Base-by-base conservation (phyloP, 2,888 invertebrate species). In the Andrena marginata region DNA sequence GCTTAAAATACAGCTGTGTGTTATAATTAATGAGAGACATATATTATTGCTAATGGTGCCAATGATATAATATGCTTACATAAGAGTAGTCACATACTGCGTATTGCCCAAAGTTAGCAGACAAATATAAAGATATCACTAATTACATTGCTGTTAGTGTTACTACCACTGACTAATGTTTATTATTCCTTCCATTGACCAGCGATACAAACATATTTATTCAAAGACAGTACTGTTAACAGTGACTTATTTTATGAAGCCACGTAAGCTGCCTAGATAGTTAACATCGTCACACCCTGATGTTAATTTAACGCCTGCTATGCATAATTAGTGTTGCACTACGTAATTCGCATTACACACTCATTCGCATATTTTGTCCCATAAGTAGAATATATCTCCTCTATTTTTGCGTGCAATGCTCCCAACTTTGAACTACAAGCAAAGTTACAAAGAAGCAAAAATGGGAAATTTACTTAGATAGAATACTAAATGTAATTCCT, bases 51-150 rank as follows among this genome's bases (percentile, higher is more conserved):
- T 63, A 63, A 42, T 63, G n/a, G 35, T 42, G 2, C 10, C 29
- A 56, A 48, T 56, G 63, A 77, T 42, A 56, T 42, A 33, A 77
- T 23, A n/a, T 23, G n/a, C 10, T 13, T 33, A 42, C 29, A 20
- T 7, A 20, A 68, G 2, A 29, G 2, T 2, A 8, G 5, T 10
- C 7, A 23, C 16, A 51, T 23, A 6, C 29, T 23, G 23, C 35
- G 3, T 7, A 20, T 26, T 29, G 42, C 13, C 23, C 4, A 48
- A 68, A 42, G 42, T 42, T 42, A 16, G 23, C 16, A 4, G 42
- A 42, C 16, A 42, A 13, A 42, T 42, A 42, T 42, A 42, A 42
- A 42, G 16, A 0, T 42, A 42, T 42, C 42, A 5, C 16, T 16
- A 16, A 42, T 16, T 13, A 16, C 42, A 42, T 16, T 42, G 42